Base-by-base conservation (phyloP, 2,888 invertebrate species). In the Diachrysia chrysitis region DNA sequence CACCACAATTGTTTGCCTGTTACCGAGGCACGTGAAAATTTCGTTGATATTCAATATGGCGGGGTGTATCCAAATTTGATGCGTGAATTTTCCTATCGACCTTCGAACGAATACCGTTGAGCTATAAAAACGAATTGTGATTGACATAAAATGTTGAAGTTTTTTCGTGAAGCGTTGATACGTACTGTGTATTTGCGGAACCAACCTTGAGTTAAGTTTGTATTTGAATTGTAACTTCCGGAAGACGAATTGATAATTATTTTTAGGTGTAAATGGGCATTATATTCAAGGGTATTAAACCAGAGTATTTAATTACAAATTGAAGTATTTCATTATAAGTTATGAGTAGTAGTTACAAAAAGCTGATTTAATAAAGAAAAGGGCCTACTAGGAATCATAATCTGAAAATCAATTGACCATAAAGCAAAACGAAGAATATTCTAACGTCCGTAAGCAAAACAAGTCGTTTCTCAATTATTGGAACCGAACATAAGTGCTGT, bases 1-100 rank as follows among this genome's bases (percentile, higher is more conserved):
- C 19, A 56, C 69, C 64, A 66, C 72, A 73, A 78, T 79, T 80
- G 75, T 73, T 57, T 16, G 53, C 54, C 25, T 67, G 60, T 69
- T 68, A 69, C 37, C 66, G 57, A 58, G 57, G 67, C 64, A 67
- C 51, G 73, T 69, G 58, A 65, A 65, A 66, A 72, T 71, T 76
- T 37, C 46, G 72, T 60, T 53, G 69, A 74, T 66, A 81, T 80
- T 80, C 82, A 76, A 82, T 83, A 82, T 69, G 71, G 60, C 62
- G 60, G 66, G 53, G 25, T 66, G 53, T 75, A 71, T 64, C 51
- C 59, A 68, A 79, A 79, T 76, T 76, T 42, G 65, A 67, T 69
- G 71, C 63, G 48, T 62, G 55, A 79, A 75, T 69, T 66, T 73
- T 72, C 58, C 69, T 69, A 69, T 37, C 48, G 23, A 25, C 53